A percentile compares a stretch with the other conserved stretches of the same genome.
These are phyloP conservation scores for Hemaris fuciformis DNA, from an alignment of 2,888 invertebrate species.

Conservation along the genomic window DNA sequence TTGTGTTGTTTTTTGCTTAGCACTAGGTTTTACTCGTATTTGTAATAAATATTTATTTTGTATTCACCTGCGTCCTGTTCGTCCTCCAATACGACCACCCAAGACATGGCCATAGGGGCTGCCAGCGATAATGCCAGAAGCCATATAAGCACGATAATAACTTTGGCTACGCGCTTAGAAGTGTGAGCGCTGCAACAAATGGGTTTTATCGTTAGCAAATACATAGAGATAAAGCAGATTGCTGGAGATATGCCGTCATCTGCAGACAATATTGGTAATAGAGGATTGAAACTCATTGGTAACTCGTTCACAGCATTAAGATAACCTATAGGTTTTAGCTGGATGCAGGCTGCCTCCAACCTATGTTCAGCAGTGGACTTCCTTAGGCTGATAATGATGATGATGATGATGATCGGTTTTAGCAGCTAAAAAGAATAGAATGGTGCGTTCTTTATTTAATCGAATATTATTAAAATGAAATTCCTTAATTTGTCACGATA, in stretches of 20 bases:
- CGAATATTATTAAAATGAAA: no score
- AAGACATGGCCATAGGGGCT: constrained; percentile 85
- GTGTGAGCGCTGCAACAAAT: constrained; percentile 85
- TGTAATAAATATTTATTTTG: not conserved
- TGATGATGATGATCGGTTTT: no score
- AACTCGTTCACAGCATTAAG: not conserved
- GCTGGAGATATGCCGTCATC: not conserved
- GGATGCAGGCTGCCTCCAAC: no score
- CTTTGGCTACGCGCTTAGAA: constrained; percentile 86
- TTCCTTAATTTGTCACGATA: no score
- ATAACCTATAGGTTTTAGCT: no score
- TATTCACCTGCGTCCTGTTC: constrained; percentile 67
- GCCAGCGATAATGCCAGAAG: constrained; percentile 84
- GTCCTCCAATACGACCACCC: constrained; percentile 78
- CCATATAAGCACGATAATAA: constrained; percentile 89
- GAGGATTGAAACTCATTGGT: not conserved
- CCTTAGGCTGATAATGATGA: no score
- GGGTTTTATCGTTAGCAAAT: not conserved
- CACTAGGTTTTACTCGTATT: not conserved
- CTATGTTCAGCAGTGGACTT: no score
- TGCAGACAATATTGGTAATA: not conserved
- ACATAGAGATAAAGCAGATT: not conserved
- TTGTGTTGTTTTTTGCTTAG: no score
- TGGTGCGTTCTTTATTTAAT: no score
- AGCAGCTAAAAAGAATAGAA: no score